phyloP scores from a whole-genome alignment of 2,888 invertebrate species.

The Erannis defoliaria region DNA sequence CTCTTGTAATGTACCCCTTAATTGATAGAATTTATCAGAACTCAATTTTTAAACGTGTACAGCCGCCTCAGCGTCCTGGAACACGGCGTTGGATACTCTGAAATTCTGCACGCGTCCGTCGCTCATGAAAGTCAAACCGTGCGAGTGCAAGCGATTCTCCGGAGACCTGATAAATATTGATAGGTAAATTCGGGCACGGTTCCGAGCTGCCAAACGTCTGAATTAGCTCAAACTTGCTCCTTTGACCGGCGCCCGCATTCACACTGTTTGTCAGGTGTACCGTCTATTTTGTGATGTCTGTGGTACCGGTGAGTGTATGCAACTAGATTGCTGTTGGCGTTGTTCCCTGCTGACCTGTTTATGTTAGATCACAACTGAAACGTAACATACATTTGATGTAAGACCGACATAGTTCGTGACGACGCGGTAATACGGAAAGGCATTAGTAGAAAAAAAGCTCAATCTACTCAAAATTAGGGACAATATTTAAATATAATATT shows the following conservation, averaged over 20 bases:
- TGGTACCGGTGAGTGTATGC: conserved; percentile 35
- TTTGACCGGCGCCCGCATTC: conserved; percentile 59
- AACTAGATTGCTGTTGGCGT: conserved; percentile 34
- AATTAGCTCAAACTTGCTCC: conserved; percentile 74
- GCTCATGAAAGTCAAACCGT: conserved; percentile 48
- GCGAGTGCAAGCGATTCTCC: conserved; percentile 44
- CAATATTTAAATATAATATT: too few relatives aligned
- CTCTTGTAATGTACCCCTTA: conserved; percentile 15
- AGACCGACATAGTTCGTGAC: too few relatives aligned
- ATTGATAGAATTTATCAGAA: conserved; percentile 29
- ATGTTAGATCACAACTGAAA: conserved; percentile 12
- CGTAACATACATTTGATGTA: background rate
- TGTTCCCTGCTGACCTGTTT: conserved; percentile 32
- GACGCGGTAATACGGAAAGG: too few relatives aligned
- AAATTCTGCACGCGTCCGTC: conserved; percentile 43
- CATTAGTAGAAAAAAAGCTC: background rate
- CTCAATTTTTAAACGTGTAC: conserved; percentile 17
- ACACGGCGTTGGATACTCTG: conserved; percentile 33
- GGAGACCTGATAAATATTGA: conserved; percentile 70
- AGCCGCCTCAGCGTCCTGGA: background rate
- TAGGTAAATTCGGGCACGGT: conserved; percentile 57
- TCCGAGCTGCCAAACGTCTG: conserved; percentile 63
- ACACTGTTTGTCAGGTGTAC: conserved; percentile 59
- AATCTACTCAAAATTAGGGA: too few relatives aligned
- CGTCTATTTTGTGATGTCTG: conserved; percentile 47